Base-by-base conservation (phyloP, 2,888 invertebrate genomes). In the Artemia sp. region DNA sequence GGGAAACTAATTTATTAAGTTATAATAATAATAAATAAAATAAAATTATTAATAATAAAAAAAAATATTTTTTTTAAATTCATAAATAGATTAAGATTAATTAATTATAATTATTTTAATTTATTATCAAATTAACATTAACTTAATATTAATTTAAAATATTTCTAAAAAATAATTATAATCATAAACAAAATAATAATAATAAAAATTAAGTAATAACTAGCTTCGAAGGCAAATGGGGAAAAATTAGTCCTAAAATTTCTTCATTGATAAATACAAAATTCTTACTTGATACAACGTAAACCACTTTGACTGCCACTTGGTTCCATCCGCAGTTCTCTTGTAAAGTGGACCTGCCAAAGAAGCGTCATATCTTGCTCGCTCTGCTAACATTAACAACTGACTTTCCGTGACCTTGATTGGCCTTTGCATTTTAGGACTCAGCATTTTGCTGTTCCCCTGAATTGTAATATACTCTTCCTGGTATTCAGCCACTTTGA, bases 301-400 rank as follows among this genome's bases (percentile, higher is more conserved):
- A 78, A 89, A 89, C 86, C 88, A 89, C 70, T 89, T 81, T 69
- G 86, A 80, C 78, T 92, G 91, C 93, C 93, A 93, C 79, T 90
- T 92, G 73, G 86, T 86, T 75, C 85, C 88, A 77, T 92, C 91
- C 0, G 89, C 86, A 69, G 89, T 89, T 75, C 88, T 82, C 79
- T 92, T 92, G 81, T 90, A 86, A 72, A 92, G 82, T 78, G 88
- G 88, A 68, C 92, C 92, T 70, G 86, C 83, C 80, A 88, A 81
- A n/a, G 86, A 85, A 77, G 88, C 86, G 77, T 92, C 92, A 76
- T 86, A 86, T 76, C 87, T 85, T n/a, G 92, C 92, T 73, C 90
- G 84, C 75, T 89, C 88, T 0, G 92, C 89, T 73, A 93, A 82
- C 80, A 90, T 88, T 72, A 89, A 80, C 72, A 92, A 82, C 79